These are phyloP conservation scores for Heteropelma amictum DNA, from an alignment of 2,888 invertebrate species.

Conservation along the genomic window DNA sequence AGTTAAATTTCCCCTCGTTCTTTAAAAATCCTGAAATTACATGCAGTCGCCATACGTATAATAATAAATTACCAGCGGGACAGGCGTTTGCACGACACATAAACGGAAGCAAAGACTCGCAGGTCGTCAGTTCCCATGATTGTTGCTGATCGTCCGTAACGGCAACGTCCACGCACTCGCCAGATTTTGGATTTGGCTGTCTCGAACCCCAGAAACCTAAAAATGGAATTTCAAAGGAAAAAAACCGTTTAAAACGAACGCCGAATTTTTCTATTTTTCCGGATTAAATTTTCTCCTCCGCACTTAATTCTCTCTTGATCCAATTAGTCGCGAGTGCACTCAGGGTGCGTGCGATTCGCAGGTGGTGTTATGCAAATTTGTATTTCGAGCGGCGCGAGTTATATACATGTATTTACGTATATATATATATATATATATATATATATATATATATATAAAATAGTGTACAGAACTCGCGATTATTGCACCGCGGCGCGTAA, in stretches of 20 bases:
- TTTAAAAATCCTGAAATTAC: neutral
- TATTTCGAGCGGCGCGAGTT: slow-evolving; percentile 14
- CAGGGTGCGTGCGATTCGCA: slow-evolving; percentile 8
- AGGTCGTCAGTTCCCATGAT: slow-evolving; percentile 96
- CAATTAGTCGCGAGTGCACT: neutral
- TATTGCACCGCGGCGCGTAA: slow-evolving; percentile 62
- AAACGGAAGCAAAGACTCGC: slow-evolving; percentile 95
- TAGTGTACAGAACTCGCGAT: slow-evolving; percentile 37
- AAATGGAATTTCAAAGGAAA: slow-evolving; percentile 53
- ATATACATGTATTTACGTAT: neutral
- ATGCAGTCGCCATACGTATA: neutral
- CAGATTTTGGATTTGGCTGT: slow-evolving; percentile 92
- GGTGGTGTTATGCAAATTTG: slow-evolving; percentile 44
- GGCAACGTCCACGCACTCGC: slow-evolving; percentile 93
- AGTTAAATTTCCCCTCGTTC: neutral
- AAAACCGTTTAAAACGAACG: neutral
- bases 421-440: neutral
- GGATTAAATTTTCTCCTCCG: neutral
- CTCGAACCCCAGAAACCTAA: slow-evolving; percentile 92
- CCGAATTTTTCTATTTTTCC: slow-evolving; percentile 2
- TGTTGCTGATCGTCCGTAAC: slow-evolving; percentile 84
- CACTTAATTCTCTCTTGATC: slow-evolving; percentile 23
- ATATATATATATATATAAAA: neutral
- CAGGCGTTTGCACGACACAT: slow-evolving; percentile 95
- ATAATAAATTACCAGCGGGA: slow-evolving; percentile 83